A percentile compares a stretch with the other conserved stretches of the same genome.
phyloP scores from a whole-genome alignment of 2,797 vertebrate species.

The Petrocephalus schoutedeni region DNA sequence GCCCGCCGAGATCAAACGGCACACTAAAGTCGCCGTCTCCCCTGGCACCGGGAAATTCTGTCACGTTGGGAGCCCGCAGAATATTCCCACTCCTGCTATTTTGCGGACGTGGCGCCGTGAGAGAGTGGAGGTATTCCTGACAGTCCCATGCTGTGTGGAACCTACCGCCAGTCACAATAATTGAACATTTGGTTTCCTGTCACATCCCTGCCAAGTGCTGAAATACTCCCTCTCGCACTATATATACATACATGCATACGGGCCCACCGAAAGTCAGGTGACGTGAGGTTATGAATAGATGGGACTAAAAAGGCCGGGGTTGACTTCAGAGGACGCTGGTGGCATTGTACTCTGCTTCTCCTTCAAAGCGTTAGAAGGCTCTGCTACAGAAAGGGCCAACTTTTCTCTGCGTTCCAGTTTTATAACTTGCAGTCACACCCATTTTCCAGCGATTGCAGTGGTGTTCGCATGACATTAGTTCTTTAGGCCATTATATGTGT shows the following conservation, averaged over 20 bases:
- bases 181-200: constrained; percentile 20
- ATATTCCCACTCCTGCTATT: constrained; percentile 13
- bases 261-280: neutral
- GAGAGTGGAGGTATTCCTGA: constrained; percentile 34
- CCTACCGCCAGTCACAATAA: constrained; percentile 35
- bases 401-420: neutral
- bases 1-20: constrained; percentile 35
- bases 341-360: neutral
- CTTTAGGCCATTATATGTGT: neutral
- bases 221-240: neutral
- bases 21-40: constrained; percentile 36
- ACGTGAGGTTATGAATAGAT: neutral
- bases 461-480: neutral
- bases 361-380: neutral
- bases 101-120: neutral
- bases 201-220: neutral
- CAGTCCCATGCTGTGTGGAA: constrained; percentile 36
- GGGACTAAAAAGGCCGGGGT: neutral
- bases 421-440: neutral
- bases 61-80: neutral
- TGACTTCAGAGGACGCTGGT: neutral
- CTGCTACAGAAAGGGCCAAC: neutral
- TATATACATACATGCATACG: constrained; percentile 4
- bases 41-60: neutral
- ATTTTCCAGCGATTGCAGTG: neutral